These are phyloP conservation scores for Scortum barcoo DNA, from an alignment of 2,113 vertebrate genomes.

Conservation along the genomic window DNA sequence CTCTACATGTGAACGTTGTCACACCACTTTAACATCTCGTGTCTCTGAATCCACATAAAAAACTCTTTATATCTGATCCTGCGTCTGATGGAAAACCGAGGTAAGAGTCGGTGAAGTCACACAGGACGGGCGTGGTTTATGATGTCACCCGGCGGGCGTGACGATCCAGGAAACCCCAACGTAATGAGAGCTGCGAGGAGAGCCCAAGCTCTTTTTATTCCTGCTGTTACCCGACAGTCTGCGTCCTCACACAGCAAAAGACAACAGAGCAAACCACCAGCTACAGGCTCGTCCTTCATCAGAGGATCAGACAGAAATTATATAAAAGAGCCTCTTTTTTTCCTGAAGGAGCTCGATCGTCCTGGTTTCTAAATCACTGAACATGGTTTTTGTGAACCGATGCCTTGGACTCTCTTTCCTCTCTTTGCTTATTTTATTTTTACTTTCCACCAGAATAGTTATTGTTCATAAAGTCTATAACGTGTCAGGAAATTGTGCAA, in stretches of 20 bases:
- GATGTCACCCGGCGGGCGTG: constrained; percentile 50
- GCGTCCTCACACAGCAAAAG: constrained; percentile 28
- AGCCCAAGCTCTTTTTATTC: not conserved
- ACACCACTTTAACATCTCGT: not conserved
- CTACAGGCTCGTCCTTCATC: constrained; percentile 18
- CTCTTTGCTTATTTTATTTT: not conserved
- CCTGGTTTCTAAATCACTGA: no score
- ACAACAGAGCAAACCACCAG: constrained; percentile 36
- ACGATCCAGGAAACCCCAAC: constrained; percentile 50
- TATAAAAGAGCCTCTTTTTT: not conserved
- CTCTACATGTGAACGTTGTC: no score
- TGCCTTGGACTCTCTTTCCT: no score
- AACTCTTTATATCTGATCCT: not conserved
- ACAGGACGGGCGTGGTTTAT: constrained; percentile 16
- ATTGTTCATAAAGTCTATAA: no score
- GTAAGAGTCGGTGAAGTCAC: not conserved
- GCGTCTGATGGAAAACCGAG: not conserved
- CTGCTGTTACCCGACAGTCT: constrained; percentile 11
- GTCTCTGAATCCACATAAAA: not conserved
- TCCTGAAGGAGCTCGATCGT: constrained; percentile 5
- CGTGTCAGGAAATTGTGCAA: not conserved
- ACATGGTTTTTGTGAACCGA: not conserved
- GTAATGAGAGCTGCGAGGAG: constrained; percentile 23
- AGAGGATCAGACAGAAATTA: constrained; percentile 6
- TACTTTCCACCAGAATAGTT: not conserved